A percentile compares a stretch with the other conserved stretches of the same genome.
Evolutionary conservation across 1,140 invertebrate species (phyloP).

Genomic region (Diploscapter pachys): DNA sequence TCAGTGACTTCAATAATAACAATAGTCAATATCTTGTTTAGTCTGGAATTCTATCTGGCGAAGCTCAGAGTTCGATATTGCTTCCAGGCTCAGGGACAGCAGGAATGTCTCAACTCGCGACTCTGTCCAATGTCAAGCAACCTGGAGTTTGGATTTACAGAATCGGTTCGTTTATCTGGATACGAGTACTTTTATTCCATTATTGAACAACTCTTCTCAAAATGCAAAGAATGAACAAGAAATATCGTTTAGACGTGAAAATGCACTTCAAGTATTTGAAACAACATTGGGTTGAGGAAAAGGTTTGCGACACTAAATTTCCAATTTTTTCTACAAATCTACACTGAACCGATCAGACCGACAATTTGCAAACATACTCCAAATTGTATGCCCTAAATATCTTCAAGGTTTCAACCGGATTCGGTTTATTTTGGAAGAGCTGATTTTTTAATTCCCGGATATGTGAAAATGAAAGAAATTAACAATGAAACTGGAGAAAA

Average conservation of each 20-base stretch:
- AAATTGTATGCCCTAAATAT: no score
- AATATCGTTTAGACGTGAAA: not conserved
- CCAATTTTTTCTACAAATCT: not conserved
- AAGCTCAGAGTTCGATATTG: slow-evolving; percentile 50
- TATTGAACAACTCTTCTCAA: not conserved
- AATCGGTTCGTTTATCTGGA: slow-evolving; percentile 26
- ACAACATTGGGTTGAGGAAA: slow-evolving; percentile 3
- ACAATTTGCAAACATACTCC: no score
- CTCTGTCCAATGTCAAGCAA: slow-evolving; percentile 51
- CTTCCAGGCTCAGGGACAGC: slow-evolving; percentile 57
- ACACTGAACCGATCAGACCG: not conserved
- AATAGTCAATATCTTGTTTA: slow-evolving; percentile 6
- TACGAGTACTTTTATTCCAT: no score
- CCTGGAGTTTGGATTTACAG: slow-evolving; percentile 57
- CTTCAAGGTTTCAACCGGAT: no score
- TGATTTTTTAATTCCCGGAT: no score
- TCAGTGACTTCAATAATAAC: not conserved
- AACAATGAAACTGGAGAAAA: no score
- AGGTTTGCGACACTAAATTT: slow-evolving; percentile 7
- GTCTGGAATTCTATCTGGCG: slow-evolving; percentile 49
- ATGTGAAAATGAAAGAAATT: no score
- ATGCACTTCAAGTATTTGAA: slow-evolving; percentile 18
- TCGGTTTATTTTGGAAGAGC: no score
- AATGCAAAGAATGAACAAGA: not conserved
- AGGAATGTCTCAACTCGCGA: slow-evolving; percentile 50